Conservation (phyloP, 2,888 invertebrate species). For the Limenitis arthemis region DNA sequence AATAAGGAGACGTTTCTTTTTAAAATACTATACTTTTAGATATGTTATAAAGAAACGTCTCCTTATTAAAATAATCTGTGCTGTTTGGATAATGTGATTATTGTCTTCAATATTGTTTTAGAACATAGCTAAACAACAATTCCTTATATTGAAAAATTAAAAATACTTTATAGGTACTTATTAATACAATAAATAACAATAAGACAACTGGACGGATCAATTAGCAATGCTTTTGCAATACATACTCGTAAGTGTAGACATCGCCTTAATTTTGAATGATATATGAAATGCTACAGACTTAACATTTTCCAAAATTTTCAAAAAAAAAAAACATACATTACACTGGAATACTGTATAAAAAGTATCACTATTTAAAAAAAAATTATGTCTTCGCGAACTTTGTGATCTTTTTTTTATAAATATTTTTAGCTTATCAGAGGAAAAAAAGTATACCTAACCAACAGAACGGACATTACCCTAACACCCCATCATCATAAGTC, state of each 20-base stretch:
- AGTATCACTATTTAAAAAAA: too few species aligned
- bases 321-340: too few species aligned
- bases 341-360: too few species aligned
- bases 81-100: background rate
- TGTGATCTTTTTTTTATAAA: too few species aligned
- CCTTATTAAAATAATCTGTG: background rate
- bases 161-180: slow-evolving; percentile 29
- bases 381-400: too few species aligned
- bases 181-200: slow-evolving; percentile 63
- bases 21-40: too few species aligned
- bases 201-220: slow-evolving; percentile 60
- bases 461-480: too few species aligned
- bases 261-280: background rate
- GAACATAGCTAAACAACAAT: slow-evolving; percentile 2
- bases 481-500: background rate
- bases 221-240: slow-evolving; percentile 23
- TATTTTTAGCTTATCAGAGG: too few species aligned
- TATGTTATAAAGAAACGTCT: too few species aligned
- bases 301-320: background rate
- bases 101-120: slow-evolving; percentile 6
- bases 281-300: background rate
- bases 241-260: background rate
- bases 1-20: too few species aligned
- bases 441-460: too few species aligned
- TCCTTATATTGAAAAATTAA: slow-evolving; percentile 16